These are phyloP conservation scores for Ypsolopha sequella DNA, from an alignment of 2,888 invertebrate genomes.

Conservation along the genomic window DNA sequence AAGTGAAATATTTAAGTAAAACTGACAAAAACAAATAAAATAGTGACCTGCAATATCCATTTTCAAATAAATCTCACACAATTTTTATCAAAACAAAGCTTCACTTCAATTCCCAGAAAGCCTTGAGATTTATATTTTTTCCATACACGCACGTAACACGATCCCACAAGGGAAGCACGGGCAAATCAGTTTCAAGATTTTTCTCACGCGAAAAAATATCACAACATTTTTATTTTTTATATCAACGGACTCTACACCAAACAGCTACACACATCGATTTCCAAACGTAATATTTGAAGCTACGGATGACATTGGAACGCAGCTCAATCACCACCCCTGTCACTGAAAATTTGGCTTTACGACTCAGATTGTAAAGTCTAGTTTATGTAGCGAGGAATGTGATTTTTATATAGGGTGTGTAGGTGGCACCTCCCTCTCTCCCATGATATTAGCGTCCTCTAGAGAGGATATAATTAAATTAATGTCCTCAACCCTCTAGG, in stretches of 20 bases:
- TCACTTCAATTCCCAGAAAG: background rate
- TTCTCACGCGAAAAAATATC: slow-evolving; percentile 69
- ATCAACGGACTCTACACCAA: no score
- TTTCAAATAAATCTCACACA: no score
- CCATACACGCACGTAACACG: slow-evolving; percentile 38
- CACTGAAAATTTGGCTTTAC: no score
- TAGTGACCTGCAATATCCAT: no score
- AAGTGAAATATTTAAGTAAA: no score
- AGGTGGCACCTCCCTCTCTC: slow-evolving; percentile 39
- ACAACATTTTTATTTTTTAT: slow-evolving; percentile 36
- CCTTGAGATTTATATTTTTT: slow-evolving; percentile 19
- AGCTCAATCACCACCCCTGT: no score
- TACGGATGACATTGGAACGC: no score
- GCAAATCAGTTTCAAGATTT: slow-evolving; percentile 62
- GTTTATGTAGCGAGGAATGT: no score
- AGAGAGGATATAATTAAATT: slow-evolving; percentile 64
- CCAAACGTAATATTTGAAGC: no score
- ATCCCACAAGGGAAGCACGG: slow-evolving; percentile 53
- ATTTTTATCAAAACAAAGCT: background rate
- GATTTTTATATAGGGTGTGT: slow-evolving; percentile 9
- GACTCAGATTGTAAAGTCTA: no score
- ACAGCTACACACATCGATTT: no score
- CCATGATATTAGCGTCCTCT: slow-evolving; percentile 58
- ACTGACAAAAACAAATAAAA: no score
- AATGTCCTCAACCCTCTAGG: slow-evolving; percentile 60